These are phyloP conservation scores for Gallinago jamesoni DNA, from an alignment of 2,113 vertebrate species.

Conservation along the genomic window DNA sequence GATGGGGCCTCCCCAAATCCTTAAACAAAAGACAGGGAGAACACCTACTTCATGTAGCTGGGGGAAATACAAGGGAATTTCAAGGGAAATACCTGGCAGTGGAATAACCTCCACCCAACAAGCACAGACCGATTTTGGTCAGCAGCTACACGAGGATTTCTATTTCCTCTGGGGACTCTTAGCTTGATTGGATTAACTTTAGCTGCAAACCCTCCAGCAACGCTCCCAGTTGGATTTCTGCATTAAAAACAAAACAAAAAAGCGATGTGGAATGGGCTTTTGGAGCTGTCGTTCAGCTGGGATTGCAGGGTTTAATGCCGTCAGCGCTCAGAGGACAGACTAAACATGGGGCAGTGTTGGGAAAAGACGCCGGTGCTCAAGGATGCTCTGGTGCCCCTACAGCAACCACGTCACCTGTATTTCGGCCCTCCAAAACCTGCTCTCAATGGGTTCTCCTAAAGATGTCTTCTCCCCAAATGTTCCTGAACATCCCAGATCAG, in stretches of 20 bases:
- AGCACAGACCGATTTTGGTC: background rate
- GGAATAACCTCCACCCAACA: background rate
- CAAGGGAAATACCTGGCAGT: background rate
- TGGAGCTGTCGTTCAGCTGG: background rate
- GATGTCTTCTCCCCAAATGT: background rate
- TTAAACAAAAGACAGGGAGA: background rate
- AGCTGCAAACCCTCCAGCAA: background rate
- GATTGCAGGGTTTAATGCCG: background rate
- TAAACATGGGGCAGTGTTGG: too few relatives aligned
- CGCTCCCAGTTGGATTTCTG: background rate
- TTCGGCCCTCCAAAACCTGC: background rate
- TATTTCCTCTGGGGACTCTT: background rate
- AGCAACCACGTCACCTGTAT: background rate
- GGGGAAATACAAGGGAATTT: background rate
- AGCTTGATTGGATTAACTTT: background rate
- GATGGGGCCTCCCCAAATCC: too few relatives aligned
- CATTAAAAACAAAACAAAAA: background rate
- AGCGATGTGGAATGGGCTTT: background rate
- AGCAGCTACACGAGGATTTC: background rate
- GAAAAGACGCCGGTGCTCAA: accelerated
- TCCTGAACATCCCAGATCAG: background rate
- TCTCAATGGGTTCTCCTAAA: background rate
- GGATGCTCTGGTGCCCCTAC: background rate
- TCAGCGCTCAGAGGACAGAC: background rate
- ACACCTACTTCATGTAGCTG: background rate